phyloP scores from a whole-genome alignment of 1,140 invertebrate species.

The Drosophila sulfurigaster region DNA sequence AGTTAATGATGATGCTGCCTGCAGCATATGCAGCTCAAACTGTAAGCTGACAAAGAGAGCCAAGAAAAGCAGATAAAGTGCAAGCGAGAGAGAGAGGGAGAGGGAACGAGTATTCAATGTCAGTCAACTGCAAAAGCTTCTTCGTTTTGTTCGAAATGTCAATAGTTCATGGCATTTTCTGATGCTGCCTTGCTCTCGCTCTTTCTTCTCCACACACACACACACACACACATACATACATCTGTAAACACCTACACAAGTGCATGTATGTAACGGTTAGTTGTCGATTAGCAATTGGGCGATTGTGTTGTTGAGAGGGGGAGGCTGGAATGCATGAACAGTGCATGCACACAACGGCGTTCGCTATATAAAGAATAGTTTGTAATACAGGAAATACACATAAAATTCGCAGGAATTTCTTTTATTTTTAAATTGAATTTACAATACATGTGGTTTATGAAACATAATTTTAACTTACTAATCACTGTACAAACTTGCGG shows the following conservation, averaged over 20 bases:
- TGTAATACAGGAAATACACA: too few relatives aligned
- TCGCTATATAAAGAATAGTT: too few relatives aligned
- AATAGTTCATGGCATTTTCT: slow-evolving; percentile 49
- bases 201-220: not conserved
- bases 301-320: not conserved
- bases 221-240: slow-evolving; percentile 2
- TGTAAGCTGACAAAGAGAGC: not conserved
- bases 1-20: slow-evolving; percentile 37
- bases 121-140: slow-evolving; percentile 35
- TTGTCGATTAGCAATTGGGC: slow-evolving; percentile 18
- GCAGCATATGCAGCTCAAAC: slow-evolving; percentile 4
- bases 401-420: too few relatives aligned
- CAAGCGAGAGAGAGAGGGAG: not conserved
- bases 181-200: slow-evolving; percentile 4
- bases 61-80: too few relatives aligned
- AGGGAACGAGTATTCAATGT: slow-evolving; percentile 31
- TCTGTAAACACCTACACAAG: not conserved
- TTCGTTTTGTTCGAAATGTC: slow-evolving; percentile 26
- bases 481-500: too few relatives aligned
- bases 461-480: too few relatives aligned
- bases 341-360: too few relatives aligned
- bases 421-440: too few relatives aligned
- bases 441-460: too few relatives aligned
- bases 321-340: too few relatives aligned
- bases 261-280: slow-evolving; percentile 1